Evolutionary conservation across 2,797 vertebrate genomes (phyloP).

Genomic region (Macroramphosus scolopax): DNA sequence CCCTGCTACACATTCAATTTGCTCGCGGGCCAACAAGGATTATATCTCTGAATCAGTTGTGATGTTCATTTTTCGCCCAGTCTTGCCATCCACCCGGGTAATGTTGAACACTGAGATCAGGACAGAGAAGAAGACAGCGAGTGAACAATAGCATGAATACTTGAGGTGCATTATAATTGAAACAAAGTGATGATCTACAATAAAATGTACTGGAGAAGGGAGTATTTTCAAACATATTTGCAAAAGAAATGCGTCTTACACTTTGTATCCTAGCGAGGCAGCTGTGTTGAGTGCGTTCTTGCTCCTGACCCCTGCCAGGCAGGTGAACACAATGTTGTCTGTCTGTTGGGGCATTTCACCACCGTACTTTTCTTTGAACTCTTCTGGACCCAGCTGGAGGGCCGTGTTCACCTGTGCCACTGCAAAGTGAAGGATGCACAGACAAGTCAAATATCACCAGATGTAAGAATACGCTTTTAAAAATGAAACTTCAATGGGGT

Average conservation of each 20-base stretch:
- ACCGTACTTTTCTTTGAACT: conserved; percentile 85
- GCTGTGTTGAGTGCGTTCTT: conserved; percentile 80
- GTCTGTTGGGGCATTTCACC: conserved; percentile 82
- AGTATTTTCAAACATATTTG: too few species aligned
- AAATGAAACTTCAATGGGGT: too few species aligned
- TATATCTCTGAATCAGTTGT: conserved; percentile 32
- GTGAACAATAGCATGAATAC: conserved; percentile 17
- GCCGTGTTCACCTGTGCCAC: conserved; percentile 85
- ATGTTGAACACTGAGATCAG: conserved; percentile 81
- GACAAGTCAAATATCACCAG: neutral
- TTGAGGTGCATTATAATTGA: neutral
- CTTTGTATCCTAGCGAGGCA: conserved; percentile 84
- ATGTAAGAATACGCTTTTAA: too few species aligned
- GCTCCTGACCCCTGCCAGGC: conserved; percentile 87
- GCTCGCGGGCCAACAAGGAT: too few species aligned
- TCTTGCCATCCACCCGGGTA: conserved; percentile 91
- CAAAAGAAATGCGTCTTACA: too few species aligned
- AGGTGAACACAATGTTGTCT: conserved; percentile 86
- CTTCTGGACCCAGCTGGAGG: conserved; percentile 80
- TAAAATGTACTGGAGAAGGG: neutral
- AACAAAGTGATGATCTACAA: too few species aligned
- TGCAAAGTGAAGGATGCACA: conserved; percentile 53
- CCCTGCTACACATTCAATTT: too few species aligned
- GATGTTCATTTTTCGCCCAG: conserved; percentile 82
- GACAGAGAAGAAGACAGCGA: conserved; percentile 3